Percentiles rank a stretch among this genome's conserved stretches.
Conservation (phyloP, 1,140 invertebrate genomes). For the Physella acuta region DNA sequence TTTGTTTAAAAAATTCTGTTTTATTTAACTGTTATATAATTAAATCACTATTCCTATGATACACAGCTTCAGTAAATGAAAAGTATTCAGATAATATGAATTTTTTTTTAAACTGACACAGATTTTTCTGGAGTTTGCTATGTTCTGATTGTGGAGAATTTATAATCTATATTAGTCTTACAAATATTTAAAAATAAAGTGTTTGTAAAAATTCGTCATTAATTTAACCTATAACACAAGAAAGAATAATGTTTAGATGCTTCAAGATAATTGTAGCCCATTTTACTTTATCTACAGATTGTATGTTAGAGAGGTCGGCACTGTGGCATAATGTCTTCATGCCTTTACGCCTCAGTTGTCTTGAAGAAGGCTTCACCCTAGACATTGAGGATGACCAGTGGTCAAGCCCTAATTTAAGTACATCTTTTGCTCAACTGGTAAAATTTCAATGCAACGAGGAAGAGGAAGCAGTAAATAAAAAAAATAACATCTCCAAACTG, state of each 20-base stretch:
- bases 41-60: no score
- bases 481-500: no score
- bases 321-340: slow-evolving; percentile 8
- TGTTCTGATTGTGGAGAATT: neutral
- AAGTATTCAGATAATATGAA: no score
- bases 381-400: slow-evolving; percentile 24
- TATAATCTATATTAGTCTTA: neutral
- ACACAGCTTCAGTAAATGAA: no score
- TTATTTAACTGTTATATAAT: no score
- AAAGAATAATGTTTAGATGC: neutral
- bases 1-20: no score
- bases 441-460: no score
- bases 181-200: neutral
- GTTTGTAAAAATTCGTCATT: neutral
- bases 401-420: neutral
- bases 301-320: neutral
- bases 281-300: neutral
- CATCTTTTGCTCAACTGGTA: slow-evolving; percentile 1
- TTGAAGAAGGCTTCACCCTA: slow-evolving; percentile 9
- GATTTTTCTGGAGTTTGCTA: neutral
- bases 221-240: neutral
- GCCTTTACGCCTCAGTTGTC: slow-evolving; percentile 4
- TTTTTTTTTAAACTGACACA: neutral
- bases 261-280: neutral
- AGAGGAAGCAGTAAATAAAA: no score